Conservation (phyloP, 2,888 invertebrate species). For the Melipona beecheii region DNA sequence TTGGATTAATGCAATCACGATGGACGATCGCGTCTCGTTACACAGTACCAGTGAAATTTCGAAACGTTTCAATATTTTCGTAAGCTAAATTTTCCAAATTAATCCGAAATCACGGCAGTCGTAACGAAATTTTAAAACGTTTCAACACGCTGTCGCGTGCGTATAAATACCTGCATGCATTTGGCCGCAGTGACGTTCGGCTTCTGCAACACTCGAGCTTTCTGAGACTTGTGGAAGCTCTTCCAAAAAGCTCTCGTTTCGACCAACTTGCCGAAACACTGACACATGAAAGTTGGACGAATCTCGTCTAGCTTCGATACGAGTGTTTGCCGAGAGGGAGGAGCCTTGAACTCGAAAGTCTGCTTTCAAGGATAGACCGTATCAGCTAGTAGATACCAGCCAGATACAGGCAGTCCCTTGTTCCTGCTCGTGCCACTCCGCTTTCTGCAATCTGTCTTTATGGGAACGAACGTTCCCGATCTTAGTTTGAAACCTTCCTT, state of each 20-base stretch:
- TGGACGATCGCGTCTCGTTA: too few species aligned
- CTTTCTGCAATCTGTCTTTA: conserved; percentile 12
- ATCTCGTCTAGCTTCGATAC: not conserved
- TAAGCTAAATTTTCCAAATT: too few species aligned
- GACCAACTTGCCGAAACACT: not conserved
- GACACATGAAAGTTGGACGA: not conserved
- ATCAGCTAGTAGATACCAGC: conserved; percentile 1
- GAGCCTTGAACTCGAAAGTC: conserved; percentile 62
- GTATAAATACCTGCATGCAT: not conserved
- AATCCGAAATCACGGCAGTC: too few species aligned
- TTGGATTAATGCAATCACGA: too few species aligned
- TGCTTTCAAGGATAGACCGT: conserved; percentile 42
- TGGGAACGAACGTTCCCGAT: conserved; percentile 46
- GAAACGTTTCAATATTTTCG: too few species aligned
- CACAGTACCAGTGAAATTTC: too few species aligned
- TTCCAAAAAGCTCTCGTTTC: not conserved
- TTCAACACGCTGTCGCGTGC: too few species aligned
- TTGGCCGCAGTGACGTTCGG: not conserved
- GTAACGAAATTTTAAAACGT: too few species aligned
- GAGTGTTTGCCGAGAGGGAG: conserved; percentile 7
- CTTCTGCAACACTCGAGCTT: too few species aligned
- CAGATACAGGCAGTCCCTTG: conserved; percentile 28
- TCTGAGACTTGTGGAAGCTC: too few species aligned
- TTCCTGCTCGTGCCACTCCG: conserved; percentile 2
- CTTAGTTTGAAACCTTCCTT: conserved; percentile 45